Evolutionary conservation across 2,797 vertebrate genomes (phyloP).

Genomic region (Micromesistius poutassou): DNA sequence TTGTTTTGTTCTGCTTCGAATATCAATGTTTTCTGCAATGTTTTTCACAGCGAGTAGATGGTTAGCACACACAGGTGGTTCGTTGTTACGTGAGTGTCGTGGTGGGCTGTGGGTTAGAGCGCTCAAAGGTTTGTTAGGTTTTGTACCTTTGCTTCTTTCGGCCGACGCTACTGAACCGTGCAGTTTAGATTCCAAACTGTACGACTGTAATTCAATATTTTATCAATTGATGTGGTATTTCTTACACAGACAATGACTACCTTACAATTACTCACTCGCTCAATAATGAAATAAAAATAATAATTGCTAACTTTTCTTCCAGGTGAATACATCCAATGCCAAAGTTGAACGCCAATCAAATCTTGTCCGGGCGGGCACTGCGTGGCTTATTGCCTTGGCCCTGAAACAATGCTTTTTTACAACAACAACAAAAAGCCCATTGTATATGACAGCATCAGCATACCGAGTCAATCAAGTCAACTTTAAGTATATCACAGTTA

Average conservation of each 20-base stretch:
- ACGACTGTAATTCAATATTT: conserved; percentile 20
- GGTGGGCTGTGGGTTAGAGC: conserved; percentile 32
- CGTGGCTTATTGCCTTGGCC: neutral
- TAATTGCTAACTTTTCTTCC: neutral
- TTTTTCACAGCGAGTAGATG: conserved; percentile 25
- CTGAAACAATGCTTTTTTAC: neutral
- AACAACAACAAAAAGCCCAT: neutral
- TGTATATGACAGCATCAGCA: neutral
- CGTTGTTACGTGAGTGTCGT: conserved; percentile 38
- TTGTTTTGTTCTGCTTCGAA: conserved; percentile 20
- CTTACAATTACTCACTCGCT: neutral
- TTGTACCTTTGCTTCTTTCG: conserved; percentile 29
- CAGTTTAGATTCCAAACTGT: conserved; percentile 39
- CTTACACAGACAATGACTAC: conserved; percentile 24
- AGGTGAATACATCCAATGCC: neutral
- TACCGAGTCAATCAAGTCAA: neutral
- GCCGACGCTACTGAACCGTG: conserved; percentile 17
- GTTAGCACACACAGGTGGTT: conserved; percentile 31
- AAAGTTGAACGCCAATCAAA: neutral
- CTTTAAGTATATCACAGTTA: neutral
- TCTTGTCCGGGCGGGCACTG: neutral
- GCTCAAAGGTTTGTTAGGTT: conserved; percentile 25
- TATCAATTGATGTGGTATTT: conserved; percentile 20
- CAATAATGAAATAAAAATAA: neutral
- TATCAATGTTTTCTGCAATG: conserved; percentile 33